A percentile compares a stretch with the other conserved stretches of the same genome.
phyloP scores from a whole-genome alignment of 2,888 invertebrate species.

The Eumacrocentrus americanus region DNA sequence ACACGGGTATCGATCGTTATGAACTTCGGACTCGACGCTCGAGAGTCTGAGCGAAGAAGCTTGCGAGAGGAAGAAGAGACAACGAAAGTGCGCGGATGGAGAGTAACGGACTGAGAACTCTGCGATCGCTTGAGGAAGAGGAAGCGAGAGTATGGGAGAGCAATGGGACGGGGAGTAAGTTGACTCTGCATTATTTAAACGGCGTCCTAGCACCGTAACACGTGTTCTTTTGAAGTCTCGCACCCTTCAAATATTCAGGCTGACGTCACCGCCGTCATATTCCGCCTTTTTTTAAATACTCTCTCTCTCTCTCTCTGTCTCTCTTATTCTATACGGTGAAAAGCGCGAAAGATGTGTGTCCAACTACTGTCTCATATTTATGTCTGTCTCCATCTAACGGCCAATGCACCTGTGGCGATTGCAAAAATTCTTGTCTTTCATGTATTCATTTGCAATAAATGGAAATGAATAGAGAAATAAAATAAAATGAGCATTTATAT shows the following conservation, averaged over 20 bases:
- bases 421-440: conserved; percentile 10
- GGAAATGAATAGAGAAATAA: not conserved
- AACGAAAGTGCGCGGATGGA: conserved; percentile 5
- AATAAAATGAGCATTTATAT: not conserved
- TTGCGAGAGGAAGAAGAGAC: not conserved
- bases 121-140: conserved; percentile 1
- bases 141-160: conserved; percentile 30
- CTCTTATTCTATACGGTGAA: conserved; percentile 1
- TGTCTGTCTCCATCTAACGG: not conserved
- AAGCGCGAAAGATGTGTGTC: not conserved
- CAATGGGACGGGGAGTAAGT: conserved; percentile 52
- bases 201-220: conserved; percentile 59
- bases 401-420: conserved; percentile 18
- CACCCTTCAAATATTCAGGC: conserved; percentile 60
- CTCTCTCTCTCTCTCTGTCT: conserved; percentile 14
- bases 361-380: not conserved
- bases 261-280: conserved; percentile 61
- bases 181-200: conserved; percentile 61
- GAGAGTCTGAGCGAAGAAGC: not conserved
- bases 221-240: conserved; percentile 61
- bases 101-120: too few species aligned
- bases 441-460: conserved; percentile 12
- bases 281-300: conserved; percentile 41
- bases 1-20: conserved; percentile 36
- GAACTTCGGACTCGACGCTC: conserved; percentile 33